Percentiles rank a stretch among this genome's conserved stretches.
Evolutionary conservation across 2,113 vertebrate species (phyloP).

Genomic region (Nerophis ophidion): DNA sequence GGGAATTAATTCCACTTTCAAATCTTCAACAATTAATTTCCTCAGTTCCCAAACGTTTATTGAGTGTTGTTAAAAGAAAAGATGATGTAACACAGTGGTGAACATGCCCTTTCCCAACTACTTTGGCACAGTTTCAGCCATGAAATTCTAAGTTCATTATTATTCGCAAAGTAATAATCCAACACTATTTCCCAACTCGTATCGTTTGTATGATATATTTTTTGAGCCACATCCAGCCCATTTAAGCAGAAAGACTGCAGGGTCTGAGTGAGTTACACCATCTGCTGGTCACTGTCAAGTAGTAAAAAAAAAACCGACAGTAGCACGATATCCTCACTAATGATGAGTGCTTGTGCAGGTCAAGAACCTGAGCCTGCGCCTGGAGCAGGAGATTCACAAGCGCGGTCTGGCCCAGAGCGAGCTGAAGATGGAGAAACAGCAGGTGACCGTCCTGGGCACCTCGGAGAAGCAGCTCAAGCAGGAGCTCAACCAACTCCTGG

Average conservation of each 20-base stretch:
- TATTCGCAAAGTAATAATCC: too few relatives aligned
- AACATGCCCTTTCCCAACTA: too few relatives aligned
- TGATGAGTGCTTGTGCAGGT: conserved; percentile 69
- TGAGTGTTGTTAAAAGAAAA: too few relatives aligned
- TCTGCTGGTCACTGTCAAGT: not conserved
- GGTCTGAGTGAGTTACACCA: not conserved
- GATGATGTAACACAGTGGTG: too few relatives aligned
- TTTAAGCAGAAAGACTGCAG: not conserved
- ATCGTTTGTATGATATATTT: too few relatives aligned
- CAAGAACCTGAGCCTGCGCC: conserved; percentile 79
- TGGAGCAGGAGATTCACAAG: conserved; percentile 91
- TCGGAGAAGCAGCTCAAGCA: conserved; percentile 95
- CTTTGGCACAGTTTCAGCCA: too few relatives aligned
- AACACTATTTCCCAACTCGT: too few relatives aligned
- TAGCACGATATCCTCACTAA: not conserved
- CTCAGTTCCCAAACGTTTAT: too few relatives aligned
- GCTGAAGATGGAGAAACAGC: conserved; percentile 87
- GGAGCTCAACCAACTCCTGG: conserved; percentile 89
- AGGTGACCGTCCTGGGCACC: conserved; percentile 81
- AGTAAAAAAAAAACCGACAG: not conserved
- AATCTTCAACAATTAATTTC: too few relatives aligned
- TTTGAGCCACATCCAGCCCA: not conserved
- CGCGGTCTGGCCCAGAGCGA: conserved; percentile 84
- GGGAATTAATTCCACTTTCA: too few relatives aligned
- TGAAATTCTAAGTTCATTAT: too few relatives aligned